Evolutionary conservation across 2,888 invertebrate species (phyloP).

Genomic region (Yponomeuta cagnagella): DNA sequence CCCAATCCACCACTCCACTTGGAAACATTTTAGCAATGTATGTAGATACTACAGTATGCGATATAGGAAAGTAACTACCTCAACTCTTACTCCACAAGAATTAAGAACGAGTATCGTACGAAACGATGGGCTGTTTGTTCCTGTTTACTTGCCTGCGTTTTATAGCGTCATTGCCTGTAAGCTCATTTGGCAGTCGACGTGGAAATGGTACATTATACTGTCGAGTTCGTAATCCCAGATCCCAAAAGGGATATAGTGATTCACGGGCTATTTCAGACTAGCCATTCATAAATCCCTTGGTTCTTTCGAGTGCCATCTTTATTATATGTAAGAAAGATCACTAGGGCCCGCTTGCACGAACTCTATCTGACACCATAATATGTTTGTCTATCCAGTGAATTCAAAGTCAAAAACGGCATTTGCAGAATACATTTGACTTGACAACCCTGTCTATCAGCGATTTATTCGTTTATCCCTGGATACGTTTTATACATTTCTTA

Average conservation of each 20-base stretch:
- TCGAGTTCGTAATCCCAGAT: neutral
- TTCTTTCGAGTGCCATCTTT: no score
- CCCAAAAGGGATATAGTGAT: neutral
- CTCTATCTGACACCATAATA: no score
- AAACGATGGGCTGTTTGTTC: neutral
- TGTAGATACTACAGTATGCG: conserved; percentile 21
- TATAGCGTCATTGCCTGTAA: neutral
- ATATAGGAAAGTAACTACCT: neutral
- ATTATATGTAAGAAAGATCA: no score
- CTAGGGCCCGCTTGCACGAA: no score
- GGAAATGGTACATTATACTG: neutral
- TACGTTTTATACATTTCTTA: no score
- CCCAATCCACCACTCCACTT: conserved; percentile 23
- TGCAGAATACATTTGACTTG: no score
- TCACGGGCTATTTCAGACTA: neutral
- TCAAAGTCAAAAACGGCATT: no score
- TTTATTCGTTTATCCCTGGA: no score
- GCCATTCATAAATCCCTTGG: neutral
- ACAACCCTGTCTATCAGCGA: no score
- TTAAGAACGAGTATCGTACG: no score
- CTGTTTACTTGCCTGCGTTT: neutral
- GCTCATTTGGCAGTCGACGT: neutral
- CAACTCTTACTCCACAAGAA: neutral
- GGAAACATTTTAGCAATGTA: conserved; percentile 24
- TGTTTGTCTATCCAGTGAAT: no score